Evolutionary conservation across 35 echinoderm and acorn worm species (phyloP), one percentile per base, ranked within the genome.

Genomic region (Holothuria glaberrima): DNA sequence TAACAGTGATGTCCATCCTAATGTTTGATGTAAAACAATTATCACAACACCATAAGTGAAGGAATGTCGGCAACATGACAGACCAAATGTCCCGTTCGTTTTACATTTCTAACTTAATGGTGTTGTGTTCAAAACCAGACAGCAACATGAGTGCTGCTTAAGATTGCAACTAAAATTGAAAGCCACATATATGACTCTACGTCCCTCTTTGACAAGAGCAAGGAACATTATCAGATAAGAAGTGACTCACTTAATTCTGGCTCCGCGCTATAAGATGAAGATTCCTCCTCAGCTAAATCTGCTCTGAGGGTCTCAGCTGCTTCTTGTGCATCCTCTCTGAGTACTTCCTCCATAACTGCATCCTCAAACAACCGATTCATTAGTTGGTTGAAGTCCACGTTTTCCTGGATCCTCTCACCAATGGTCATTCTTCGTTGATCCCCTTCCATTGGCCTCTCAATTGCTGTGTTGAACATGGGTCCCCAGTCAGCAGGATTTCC

Each of bases 291-390:
- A 26, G 56, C 80, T 24, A 61, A 36, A 5, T 84, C 80, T 33
- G 18, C 80, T 52, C 33, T 28, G 3, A 84, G n/a, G 20, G 56
- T 31, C 24, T 84, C 80, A 0, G 80, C 80, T 18, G 80, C 80
- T 17, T 59, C 57, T 38, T 24, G 46, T 18, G 80, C 80, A 34
- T 84, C 80, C 36, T 84, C 80, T 13, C 80, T 48, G 33, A 84
- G 58, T 54, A 84, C 58, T 10, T 84, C 80, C n/a, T 84, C 80
- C 80, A 84, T 84, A 31, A 84, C 58, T 20, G 80, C 80, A 57
- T 84, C 80, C 9, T 84, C 80, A 29, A 84, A 48, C 6, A 84
- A 32, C 58, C 80, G 56, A 21, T 84, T 84, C 33, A 84, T 12
- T 20, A 63, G 54, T 18, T 61, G 21, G 54, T 84, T 61, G 57